Evolutionary conservation across 2,888 invertebrate species (phyloP), one percentile per base, ranked within the genome.

Genomic region (Latrodectus elegans): DNA sequence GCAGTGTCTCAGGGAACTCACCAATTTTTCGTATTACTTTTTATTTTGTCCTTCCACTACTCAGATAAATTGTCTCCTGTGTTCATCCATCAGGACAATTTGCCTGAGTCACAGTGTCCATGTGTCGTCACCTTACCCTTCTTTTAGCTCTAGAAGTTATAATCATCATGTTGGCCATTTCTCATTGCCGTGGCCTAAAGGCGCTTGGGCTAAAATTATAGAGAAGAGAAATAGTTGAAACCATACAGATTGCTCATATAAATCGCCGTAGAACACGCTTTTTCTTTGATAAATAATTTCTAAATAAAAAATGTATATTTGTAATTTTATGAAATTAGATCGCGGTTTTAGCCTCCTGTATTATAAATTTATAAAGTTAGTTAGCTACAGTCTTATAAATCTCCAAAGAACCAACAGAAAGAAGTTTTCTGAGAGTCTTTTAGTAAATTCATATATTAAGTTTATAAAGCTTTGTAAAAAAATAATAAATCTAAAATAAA

Each of bases 1-100:
- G 87, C 87, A 87, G 87, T 88, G 88, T 88, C 88, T 88, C 88
- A 88, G 88, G 88, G 88, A 88, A 88, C 88, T 88, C 87, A 87
- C 82, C 87, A 83, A 72, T 87, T 71, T 88, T 83, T 84, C 80
- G 80, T 86, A 81, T 86, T 81, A 65, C 71, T 81, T 60, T 78
- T 65, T 84, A 74, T 52, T 73, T 75, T 80, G 17, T 75, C 55
- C 74, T 72, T 51, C 73, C 70, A 64, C 73, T 65, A 64, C 87
- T 78, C 87, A 73, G 78, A 82, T 67, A 73, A 53, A 65, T 15
- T 52, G 60, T 67, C 82, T 77, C 81, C 86, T 86, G 87, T 82
- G 55, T 87, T 87, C 87, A 87, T 87, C 87, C 78, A 78, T 82
- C 82, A 87, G 87, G 87, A 60, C 68, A 6, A 38, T 75, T 75